phyloP scores from a whole-genome alignment of 1,140 invertebrate species.

The Cotesia chilonis region DNA sequence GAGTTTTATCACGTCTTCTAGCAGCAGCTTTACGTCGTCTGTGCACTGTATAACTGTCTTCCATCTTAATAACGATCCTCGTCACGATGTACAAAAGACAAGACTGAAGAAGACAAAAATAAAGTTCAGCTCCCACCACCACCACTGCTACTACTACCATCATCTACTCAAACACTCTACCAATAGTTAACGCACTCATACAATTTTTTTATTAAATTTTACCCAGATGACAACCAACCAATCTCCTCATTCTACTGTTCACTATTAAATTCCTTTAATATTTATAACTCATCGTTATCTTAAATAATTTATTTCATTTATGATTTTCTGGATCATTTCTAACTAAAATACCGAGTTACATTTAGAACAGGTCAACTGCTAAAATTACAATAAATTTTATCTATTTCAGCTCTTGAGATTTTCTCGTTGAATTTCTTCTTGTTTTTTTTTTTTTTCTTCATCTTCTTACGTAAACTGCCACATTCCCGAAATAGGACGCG shows the following conservation, averaged over 20 bases:
- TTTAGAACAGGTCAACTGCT: background rate
- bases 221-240: background rate
- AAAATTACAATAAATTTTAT: background rate
- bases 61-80: constrained; percentile 46
- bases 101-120: constrained; percentile 56
- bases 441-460: constrained; percentile 16
- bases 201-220: background rate
- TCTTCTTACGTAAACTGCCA: constrained; percentile 35
- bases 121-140: constrained; percentile 53
- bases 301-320: too few species aligned
- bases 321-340: too few species aligned
- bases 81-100: constrained; percentile 18
- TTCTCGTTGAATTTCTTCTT: background rate
- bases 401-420: background rate
- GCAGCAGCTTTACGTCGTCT: constrained; percentile 58
- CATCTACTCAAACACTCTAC: background rate
- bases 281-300: too few species aligned
- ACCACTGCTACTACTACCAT: constrained; percentile 41
- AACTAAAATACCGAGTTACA: background rate
- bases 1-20: constrained; percentile 57
- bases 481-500: constrained; percentile 37
- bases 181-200: background rate
- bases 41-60: constrained; percentile 63
- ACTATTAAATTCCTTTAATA: too few species aligned
- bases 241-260: too few species aligned